Conservation (phyloP, 2,797 vertebrate genomes). For the Naso thynnoides region DNA sequence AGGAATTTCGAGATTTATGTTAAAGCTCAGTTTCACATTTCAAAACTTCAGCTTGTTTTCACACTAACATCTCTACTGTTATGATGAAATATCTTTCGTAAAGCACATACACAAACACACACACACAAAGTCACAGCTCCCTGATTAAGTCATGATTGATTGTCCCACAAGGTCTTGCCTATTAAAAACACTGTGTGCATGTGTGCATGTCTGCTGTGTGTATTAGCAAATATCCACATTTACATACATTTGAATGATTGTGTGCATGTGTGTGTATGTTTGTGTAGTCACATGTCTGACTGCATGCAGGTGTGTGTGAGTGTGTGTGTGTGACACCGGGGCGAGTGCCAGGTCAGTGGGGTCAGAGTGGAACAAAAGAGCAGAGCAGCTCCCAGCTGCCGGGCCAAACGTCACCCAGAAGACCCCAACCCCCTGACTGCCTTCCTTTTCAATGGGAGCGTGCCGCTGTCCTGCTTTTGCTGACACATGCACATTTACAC, state of each 20-base stretch:
- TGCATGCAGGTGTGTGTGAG: constrained; percentile 34
- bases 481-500: constrained; percentile 62
- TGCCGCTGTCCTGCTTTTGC: constrained; percentile 66
- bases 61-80: neutral
- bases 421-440: constrained; percentile 19
- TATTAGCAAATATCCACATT: constrained; percentile 39
- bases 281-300: constrained; percentile 43
- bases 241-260: constrained; percentile 28
- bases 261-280: constrained; percentile 16
- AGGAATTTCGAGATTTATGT: too few relatives aligned
- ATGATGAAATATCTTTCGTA: neutral
- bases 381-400: constrained; percentile 82
- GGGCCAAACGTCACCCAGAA: constrained; percentile 73
- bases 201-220: constrained; percentile 18
- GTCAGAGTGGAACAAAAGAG: constrained; percentile 72
- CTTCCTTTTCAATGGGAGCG: constrained; percentile 64
- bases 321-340: constrained; percentile 66
- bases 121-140: constrained; percentile 31
- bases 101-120: constrained; percentile 10
- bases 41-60: too few relatives aligned
- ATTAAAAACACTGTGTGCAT: constrained; percentile 24
- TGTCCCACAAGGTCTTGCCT: constrained; percentile 44
- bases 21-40: too few relatives aligned
- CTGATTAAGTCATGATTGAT: constrained; percentile 78
- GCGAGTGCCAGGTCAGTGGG: constrained; percentile 77